Evolutionary conservation across 2,888 invertebrate genomes (phyloP).

Genomic region (Stratiomys singularior): DNA sequence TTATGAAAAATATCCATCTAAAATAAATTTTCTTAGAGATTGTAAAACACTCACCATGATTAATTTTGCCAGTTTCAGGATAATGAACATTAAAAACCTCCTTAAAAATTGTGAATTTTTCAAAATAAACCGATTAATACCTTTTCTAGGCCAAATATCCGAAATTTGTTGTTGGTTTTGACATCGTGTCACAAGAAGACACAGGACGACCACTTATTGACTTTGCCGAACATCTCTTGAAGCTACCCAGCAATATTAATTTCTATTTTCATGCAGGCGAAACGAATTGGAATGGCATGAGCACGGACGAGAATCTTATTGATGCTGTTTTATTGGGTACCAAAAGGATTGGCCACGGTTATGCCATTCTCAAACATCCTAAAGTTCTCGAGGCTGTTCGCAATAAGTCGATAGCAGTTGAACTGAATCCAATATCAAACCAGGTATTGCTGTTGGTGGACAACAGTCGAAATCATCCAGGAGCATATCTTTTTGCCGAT

Average conservation of each 20-base stretch:
- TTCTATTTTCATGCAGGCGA: constrained; percentile 87
- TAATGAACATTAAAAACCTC: too few species aligned
- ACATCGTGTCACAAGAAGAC: constrained; percentile 85
- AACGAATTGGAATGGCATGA: constrained; percentile 77
- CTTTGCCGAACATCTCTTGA: constrained; percentile 70
- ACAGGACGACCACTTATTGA: constrained; percentile 72
- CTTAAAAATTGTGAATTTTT: too few species aligned
- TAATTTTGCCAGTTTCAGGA: too few species aligned
- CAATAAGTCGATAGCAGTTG: constrained; percentile 73
- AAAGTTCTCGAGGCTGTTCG: constrained; percentile 70
- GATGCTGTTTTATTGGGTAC: constrained; percentile 81
- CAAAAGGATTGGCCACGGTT: constrained; percentile 82
- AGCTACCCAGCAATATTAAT: constrained; percentile 67
- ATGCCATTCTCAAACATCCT: constrained; percentile 79
- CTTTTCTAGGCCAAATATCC: constrained; percentile 69
- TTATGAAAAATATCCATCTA: too few species aligned
- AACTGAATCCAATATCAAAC: constrained; percentile 84
- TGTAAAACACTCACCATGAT: too few species aligned
- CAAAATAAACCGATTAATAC: not conserved
- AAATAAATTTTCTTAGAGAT: too few species aligned
- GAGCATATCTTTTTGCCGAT: constrained; percentile 71
- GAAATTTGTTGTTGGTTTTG: constrained; percentile 79
- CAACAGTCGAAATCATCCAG: constrained; percentile 82
- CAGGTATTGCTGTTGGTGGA: constrained; percentile 75
- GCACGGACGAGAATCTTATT: constrained; percentile 78